Percentiles rank a stretch among this genome's conserved stretches.
Conservation (phyloP, 2,888 invertebrate species). For the Lymantria dispar region DNA sequence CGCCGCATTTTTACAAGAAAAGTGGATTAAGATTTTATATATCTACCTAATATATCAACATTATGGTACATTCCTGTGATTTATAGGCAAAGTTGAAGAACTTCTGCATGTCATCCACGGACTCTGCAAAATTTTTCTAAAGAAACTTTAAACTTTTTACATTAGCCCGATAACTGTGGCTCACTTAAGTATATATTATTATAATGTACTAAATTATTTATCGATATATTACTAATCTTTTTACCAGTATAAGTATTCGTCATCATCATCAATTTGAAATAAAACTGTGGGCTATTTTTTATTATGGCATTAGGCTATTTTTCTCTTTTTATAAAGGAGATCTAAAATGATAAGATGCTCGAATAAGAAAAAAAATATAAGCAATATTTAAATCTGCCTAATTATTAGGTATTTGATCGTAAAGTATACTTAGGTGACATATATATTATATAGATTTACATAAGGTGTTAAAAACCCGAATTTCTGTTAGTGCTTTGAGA, state of each 20-base stretch:
- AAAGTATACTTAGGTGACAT: too few relatives aligned
- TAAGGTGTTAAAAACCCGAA: too few relatives aligned
- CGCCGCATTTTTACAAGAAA: constrained; percentile 65
- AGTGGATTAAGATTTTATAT: constrained; percentile 76
- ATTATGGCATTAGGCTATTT: too few relatives aligned
- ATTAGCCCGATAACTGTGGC: constrained; percentile 19
- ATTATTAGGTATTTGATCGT: too few relatives aligned
- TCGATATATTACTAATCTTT: not conserved
- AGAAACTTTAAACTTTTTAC: constrained; percentile 73
- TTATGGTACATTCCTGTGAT: constrained; percentile 70
- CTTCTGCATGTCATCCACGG: constrained; percentile 76
- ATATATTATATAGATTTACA: too few relatives aligned
- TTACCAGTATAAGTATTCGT: too few relatives aligned
- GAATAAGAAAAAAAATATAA: too few relatives aligned
- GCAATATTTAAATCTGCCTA: too few relatives aligned
- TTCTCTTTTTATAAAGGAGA: too few relatives aligned
- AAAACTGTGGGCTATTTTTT: too few relatives aligned
- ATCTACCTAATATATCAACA: constrained; percentile 71
- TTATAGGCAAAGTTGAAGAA: constrained; percentile 74
- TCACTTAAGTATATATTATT: not conserved
- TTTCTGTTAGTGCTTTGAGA: constrained; percentile 22
- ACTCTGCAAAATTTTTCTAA: constrained; percentile 62
- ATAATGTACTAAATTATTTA: not conserved
- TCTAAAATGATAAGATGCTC: too few relatives aligned
- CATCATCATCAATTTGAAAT: too few relatives aligned